Conservation (phyloP, 2,797 vertebrate genomes). For the Rousettus madagascariensis region DNA sequence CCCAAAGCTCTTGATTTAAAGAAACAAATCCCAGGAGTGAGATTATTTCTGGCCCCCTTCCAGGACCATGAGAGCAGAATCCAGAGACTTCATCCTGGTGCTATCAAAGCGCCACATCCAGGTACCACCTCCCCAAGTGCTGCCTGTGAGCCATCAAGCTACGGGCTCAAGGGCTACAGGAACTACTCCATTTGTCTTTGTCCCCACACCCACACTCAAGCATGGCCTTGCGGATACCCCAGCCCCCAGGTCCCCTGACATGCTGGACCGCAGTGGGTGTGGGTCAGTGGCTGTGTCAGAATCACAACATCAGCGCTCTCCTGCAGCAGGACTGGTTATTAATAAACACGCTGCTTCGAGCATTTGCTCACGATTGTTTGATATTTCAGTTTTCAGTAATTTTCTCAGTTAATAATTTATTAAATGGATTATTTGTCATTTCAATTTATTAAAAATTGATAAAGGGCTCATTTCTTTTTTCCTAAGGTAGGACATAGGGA, state of each 20-base stretch:
- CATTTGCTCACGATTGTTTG: constrained; percentile 81
- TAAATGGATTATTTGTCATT: constrained; percentile 83
- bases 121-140: neutral
- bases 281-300: neutral
- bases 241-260: neutral
- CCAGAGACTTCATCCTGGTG: neutral
- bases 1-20: constrained; percentile 9
- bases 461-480: constrained; percentile 78
- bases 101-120: neutral
- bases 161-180: neutral
- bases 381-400: constrained; percentile 83
- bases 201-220: neutral
- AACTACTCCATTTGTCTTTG: neutral
- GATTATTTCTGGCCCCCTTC: neutral
- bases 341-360: constrained; percentile 76
- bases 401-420: constrained; percentile 83
- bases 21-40: neutral
- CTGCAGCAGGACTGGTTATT: constrained; percentile 64
- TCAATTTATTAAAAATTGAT: constrained; percentile 83
- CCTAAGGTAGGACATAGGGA: constrained; percentile 72
- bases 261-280: neutral
- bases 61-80: neutral
- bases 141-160: neutral
- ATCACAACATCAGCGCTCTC: neutral
- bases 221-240: fast-evolving